Conservation (phyloP, 2,888 invertebrate genomes). For the Mimas tiliae region DNA sequence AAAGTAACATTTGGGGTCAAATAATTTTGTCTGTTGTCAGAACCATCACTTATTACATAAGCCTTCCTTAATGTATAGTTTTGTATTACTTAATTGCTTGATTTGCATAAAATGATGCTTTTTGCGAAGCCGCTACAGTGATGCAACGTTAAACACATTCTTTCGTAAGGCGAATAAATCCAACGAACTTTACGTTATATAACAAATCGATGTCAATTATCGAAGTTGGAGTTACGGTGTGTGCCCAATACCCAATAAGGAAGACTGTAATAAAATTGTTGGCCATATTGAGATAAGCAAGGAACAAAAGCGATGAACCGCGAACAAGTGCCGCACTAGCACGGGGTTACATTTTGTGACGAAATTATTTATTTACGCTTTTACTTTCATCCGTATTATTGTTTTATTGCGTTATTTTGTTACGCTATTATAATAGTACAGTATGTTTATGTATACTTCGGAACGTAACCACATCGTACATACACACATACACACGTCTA, state of each 20-base stretch:
- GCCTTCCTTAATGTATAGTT: conserved; percentile 43
- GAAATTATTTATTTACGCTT: conserved; percentile 65
- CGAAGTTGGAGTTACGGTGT: background rate
- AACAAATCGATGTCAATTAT: conserved; percentile 31
- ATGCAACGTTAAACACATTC: conserved; percentile 41
- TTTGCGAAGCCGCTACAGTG: conserved; percentile 47
- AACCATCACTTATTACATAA: conserved; percentile 50
- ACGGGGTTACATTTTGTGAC: conserved; percentile 58
- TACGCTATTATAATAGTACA: conserved; percentile 41
- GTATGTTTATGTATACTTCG: background rate
- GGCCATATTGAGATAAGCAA: background rate
- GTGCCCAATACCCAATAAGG: conserved; percentile 19
- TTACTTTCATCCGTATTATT: conserved; percentile 69
- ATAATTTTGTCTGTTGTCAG: conserved; percentile 40
- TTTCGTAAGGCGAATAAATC: conserved; percentile 34
- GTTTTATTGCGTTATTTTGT: conserved; percentile 31
- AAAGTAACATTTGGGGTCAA: conserved; percentile 38
- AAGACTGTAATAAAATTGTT: conserved; percentile 5
- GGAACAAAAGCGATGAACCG: conserved; percentile 45
- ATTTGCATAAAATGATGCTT: conserved; percentile 55
- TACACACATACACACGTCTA: too few species aligned
- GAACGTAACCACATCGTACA: background rate
- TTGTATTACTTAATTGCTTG: conserved; percentile 49
- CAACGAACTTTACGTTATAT: conserved; percentile 39
- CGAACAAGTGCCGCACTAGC: conserved; percentile 31